phyloP scores from a whole-genome alignment of 2,888 invertebrate species.

The Mythimna albipuncta region DNA sequence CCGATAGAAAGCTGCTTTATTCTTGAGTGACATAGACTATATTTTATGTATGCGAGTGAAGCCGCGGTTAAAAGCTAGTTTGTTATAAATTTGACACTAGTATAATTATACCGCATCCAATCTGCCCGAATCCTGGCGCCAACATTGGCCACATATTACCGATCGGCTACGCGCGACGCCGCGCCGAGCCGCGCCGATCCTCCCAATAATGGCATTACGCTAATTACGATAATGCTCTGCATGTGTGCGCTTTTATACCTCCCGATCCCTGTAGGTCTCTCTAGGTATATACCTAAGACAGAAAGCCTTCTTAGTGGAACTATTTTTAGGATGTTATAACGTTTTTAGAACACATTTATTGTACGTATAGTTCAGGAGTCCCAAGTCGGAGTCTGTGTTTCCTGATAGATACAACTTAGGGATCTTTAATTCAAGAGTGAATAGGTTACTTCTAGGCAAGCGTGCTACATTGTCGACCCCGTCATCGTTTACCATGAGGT shows the following conservation, averaged over 20 bases:
- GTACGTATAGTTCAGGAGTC: no score
- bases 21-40: no score
- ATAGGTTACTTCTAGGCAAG: background rate
- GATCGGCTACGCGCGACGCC: conserved; percentile 79
- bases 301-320: background rate
- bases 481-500: background rate
- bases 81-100: no score
- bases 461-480: background rate
- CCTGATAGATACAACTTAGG: background rate
- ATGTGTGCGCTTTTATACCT: conserved; percentile 47
- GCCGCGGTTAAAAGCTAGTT: no score
- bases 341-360: no score
- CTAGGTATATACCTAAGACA: background rate
- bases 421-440: background rate
- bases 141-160: conserved; percentile 70
- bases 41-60: no score
- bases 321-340: no score
- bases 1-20: no score
- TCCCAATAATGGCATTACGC: conserved; percentile 74
- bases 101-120: conserved; percentile 16
- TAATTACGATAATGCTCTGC: conserved; percentile 75
- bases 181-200: conserved; percentile 68
- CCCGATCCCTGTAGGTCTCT: conserved; percentile 3
- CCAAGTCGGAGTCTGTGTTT: no score
- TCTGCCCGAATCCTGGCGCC: background rate